Percentiles rank a stretch among this genome's conserved stretches.
Conservation (phyloP, 2,888 invertebrate species). For the Prenolepis imparis region DNA sequence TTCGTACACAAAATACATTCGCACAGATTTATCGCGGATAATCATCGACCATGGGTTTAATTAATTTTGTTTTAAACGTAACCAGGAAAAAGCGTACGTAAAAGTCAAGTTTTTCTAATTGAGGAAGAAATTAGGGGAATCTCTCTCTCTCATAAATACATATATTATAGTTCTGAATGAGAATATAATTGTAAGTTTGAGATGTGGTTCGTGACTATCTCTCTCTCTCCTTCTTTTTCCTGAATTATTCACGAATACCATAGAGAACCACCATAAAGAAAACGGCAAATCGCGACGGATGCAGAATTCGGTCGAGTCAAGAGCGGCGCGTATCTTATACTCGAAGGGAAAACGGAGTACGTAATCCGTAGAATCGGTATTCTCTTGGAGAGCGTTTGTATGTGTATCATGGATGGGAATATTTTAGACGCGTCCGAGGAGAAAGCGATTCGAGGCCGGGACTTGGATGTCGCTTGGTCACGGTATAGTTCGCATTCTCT, state of each 20-base stretch:
- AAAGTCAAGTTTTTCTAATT: neutral
- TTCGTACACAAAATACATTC: neutral
- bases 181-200: conserved; percentile 19
- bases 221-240: neutral
- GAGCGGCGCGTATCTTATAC: conserved; percentile 17
- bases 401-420: conserved; percentile 20
- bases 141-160: conserved; percentile 5
- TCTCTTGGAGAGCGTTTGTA: neutral
- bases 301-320: conserved; percentile 12
- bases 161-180: neutral
- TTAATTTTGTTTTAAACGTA: neutral
- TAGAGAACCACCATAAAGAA: neutral
- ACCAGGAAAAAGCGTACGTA: neutral
- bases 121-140: neutral
- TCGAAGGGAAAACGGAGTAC: conserved; percentile 19
- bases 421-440: conserved; percentile 48
- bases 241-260: conserved; percentile 42
- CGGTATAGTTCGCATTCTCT: conserved; percentile 52
- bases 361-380: conserved; percentile 22
- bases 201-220: conserved; percentile 16
- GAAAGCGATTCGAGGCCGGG: conserved; percentile 41
- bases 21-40: neutral
- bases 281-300: conserved; percentile 26
- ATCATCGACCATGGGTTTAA: neutral
- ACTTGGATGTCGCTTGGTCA: conserved; percentile 29